Evolutionary conservation across 2,113 vertebrate genomes (phyloP), one percentile per base, ranked within the genome.

Genomic region (Lycocorax pyrrhopterus): DNA sequence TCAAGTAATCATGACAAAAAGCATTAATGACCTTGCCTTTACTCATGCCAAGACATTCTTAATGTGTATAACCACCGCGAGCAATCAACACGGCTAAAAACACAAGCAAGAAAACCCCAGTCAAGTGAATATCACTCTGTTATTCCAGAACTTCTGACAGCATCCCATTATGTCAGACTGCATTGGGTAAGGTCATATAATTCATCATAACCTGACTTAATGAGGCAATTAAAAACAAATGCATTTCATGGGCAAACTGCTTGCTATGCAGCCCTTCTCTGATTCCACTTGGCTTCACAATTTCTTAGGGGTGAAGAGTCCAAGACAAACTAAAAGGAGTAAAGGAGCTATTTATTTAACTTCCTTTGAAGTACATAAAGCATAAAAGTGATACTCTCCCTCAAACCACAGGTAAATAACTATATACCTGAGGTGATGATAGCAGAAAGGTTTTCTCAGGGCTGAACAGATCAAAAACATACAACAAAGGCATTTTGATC

Each of bases 221-320:
- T 81, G 87, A 96, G 88, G 93, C 96, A 96, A 87, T 95, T 92
- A 94, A 90, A 90, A 92, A 23, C 84, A 93, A 95, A 92, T 58
- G 32, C 43, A 76, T 93, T 96, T 94, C 88, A 64, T 33, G 69
- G 88, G 47, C 76, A 95, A 87, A 62, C 51, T 68, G 73, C 44
- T 80, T 80, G 76, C 47, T 72, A n/a, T 29, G 87, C 39, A 78
- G 84, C 30, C 49, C 53, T 91, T 86, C 67, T 49, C 59, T 43
- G 35, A 87, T 93, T 96, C 92, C 71, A 75, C 67, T 87, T 79
- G 64, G 72, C 64, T 96, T 93, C 93, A 71, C 91, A 59, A 94
- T 95, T 95, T 76, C 78, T 84, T 90, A 62, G 64, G 88, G 62
- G 35, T 85, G 51, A 94, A 92, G 47, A 51, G 39, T 63, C 84